Evolutionary conservation across 64 coral and sea anemone genomes (phyloP), one percentile per base, ranked within the genome.

Genomic region (Acropora yongei): DNA sequence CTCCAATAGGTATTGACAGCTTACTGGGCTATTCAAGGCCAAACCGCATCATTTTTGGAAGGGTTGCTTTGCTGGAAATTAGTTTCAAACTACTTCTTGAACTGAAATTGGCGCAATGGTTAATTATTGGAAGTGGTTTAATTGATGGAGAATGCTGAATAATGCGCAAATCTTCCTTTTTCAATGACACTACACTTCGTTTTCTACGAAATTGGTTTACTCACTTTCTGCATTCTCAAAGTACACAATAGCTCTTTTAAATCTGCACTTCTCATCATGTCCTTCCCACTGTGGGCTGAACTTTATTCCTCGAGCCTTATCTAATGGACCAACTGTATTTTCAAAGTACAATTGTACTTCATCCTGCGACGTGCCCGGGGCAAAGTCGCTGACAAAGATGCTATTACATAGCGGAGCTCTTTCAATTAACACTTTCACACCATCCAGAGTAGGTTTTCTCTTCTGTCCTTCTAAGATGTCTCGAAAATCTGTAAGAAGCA

Each of bases 351-450:
- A 66, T 3, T 74, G 5, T 13, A 84, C 42, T 47, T 91, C 18
- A 2, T 66, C 78, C 45, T 49, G 16, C 9, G 80, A 50, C 6
- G 75, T 76, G 7, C 65, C 16, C 6, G 83, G 44, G 0, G 71
- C 39, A 82, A 91, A 85, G 3, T 55, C 90, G 41, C 79, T 77
- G 60, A 91, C 80, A 53, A 46, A 91, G 20, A 91, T 66, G 55
- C 79, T 91, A 12, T 83, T 79, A 44, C 66, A 84, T 77, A 84
- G 49, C 11, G 82, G 80, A 2, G 88, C 58, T 78, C 87, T 47
- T 89, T 89, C 76, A 49, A 77, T 89, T 16, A 60, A 5, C 0
- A 78, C 44, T 6, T 6, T 47, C 4, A 78, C 74, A 67, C 87
- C 44, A 44, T 85, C 82, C 3, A 49, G 45, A 0, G 58, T 63